Evolutionary conservation across 92 coral and sea anemone species (phyloP).

Genomic region (Galaxea fascicularis): DNA sequence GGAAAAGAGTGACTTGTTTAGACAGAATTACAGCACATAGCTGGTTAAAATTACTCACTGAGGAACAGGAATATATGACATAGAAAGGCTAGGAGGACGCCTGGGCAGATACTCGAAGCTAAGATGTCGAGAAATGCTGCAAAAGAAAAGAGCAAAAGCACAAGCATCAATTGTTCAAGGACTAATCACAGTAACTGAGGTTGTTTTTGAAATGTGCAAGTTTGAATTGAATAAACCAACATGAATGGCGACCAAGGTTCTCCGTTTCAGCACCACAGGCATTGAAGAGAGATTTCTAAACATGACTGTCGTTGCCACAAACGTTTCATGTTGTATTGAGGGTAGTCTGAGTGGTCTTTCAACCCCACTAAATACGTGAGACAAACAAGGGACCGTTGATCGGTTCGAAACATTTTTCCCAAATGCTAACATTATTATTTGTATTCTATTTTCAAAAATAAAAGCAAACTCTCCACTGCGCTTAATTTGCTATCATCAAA

Average conservation of each 20-base stretch:
- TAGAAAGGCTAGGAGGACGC: slow-evolving; percentile 57
- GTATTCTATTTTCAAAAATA: too few relatives aligned
- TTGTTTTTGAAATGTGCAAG: not conserved
- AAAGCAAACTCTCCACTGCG: too few relatives aligned
- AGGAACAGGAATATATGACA: slow-evolving; percentile 69
- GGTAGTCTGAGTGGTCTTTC: too few relatives aligned
- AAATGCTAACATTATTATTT: too few relatives aligned
- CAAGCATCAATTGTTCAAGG: slow-evolving; percentile 16
- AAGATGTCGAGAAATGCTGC: slow-evolving; percentile 65
- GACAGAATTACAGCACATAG: too few relatives aligned
- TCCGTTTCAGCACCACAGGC: not conserved
- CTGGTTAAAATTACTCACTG: slow-evolving; percentile 66
- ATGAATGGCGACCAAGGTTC: slow-evolving; percentile 3
- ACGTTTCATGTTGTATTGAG: too few relatives aligned
- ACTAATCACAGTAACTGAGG: not conserved
- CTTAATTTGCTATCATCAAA: too few relatives aligned
- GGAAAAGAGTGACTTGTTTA: not conserved
- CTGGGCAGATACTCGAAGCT: slow-evolving; percentile 75
- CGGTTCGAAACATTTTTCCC: too few relatives aligned
- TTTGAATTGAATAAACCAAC: not conserved
- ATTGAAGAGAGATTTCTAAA: not conserved
- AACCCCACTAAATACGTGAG: too few relatives aligned
- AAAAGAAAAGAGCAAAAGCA: slow-evolving; percentile 43
- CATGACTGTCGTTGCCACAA: too few relatives aligned
- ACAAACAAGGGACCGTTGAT: too few relatives aligned